Conservation (phyloP, 2,113 vertebrate genomes). For the Pangasianodon gigas region DNA sequence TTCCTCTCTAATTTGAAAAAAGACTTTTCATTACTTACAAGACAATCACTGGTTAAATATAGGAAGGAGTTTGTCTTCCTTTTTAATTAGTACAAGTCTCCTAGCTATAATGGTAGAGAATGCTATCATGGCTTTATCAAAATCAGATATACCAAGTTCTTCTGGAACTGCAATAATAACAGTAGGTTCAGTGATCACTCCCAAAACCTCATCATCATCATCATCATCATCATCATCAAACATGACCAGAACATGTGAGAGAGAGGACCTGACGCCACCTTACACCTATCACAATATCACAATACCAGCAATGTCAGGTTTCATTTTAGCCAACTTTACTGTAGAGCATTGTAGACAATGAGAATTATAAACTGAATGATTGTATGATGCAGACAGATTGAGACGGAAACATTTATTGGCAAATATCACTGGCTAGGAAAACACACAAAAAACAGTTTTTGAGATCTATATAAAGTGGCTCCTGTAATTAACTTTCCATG, state of each 20-base stretch:
- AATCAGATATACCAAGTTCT: background rate
- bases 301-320: background rate
- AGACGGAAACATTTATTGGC: background rate
- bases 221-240: too few species aligned
- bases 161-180: background rate
- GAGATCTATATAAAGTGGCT: background rate
- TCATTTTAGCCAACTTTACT: background rate
- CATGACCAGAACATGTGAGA: background rate
- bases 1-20: background rate
- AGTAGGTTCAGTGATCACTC: background rate
- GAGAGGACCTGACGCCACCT: background rate
- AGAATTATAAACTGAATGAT: background rate
- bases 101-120: background rate
- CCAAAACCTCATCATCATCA: background rate
- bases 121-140: background rate
- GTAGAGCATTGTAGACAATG: background rate
- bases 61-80: background rate
- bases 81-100: background rate
- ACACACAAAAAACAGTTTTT: background rate
- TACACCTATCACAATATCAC: background rate
- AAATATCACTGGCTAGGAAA: background rate
- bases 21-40: background rate
- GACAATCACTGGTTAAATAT: background rate
- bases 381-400: background rate
- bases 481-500: background rate